These are phyloP conservation scores for Smithornis capensis DNA, from an alignment of 2,113 vertebrate genomes.

Conservation along the genomic window DNA sequence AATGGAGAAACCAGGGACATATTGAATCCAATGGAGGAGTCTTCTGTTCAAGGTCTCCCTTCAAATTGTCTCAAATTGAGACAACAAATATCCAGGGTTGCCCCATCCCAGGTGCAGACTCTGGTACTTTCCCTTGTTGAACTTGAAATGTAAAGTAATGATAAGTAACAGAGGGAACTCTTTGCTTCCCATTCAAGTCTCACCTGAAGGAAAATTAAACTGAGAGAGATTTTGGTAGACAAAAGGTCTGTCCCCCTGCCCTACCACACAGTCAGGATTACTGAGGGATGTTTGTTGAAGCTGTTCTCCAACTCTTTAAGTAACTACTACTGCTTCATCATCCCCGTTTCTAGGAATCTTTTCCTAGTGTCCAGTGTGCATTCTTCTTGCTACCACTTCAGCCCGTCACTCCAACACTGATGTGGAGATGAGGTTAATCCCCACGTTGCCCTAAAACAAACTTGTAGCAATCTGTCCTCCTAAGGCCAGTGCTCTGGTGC, in stretches of 20 bases:
- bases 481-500: not conserved
- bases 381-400: not conserved
- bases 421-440: not conserved
- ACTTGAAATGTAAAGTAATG: not conserved
- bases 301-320: not conserved
- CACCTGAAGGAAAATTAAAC: not conserved
- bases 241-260: not conserved
- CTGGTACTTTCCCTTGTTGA: not conserved
- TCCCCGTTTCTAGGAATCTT: not conserved
- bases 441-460: not conserved
- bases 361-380: not conserved
- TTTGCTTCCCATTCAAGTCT: not conserved
- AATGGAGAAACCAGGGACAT: not conserved
- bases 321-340: not conserved
- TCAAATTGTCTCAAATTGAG: not conserved
- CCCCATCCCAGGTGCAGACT: not conserved
- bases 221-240: not conserved
- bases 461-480: not conserved
- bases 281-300: not conserved
- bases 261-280: not conserved
- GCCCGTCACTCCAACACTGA: not conserved
- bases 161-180: not conserved
- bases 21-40: not conserved
- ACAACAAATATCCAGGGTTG: not conserved
- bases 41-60: not conserved